Evolutionary conservation across 2,888 invertebrate genomes (phyloP).

Genomic region (Zygogramma bicolorata): DNA sequence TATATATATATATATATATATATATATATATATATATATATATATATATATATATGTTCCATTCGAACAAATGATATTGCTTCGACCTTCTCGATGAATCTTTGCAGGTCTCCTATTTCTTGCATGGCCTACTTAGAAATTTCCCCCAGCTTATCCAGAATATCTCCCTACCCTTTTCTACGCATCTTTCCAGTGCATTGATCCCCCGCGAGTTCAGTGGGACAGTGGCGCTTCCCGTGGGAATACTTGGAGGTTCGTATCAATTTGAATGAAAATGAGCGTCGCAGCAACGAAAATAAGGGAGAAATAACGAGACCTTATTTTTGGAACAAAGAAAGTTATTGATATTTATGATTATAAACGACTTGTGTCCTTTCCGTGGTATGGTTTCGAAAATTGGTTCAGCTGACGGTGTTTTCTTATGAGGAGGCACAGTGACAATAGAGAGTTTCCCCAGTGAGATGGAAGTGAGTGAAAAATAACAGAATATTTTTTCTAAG

Average conservation of each 20-base stretch:
- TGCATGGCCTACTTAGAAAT: neutral
- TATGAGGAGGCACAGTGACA: no score
- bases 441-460: no score
- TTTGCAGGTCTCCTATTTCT: neutral
- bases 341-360: slow-evolving; percentile 18
- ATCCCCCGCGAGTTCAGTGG: slow-evolving; percentile 32
- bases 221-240: slow-evolving; percentile 30
- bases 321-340: slow-evolving; percentile 13
- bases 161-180: neutral
- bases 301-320: slow-evolving; percentile 18
- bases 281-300: slow-evolving; percentile 19
- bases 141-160: neutral
- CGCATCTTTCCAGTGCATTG: slow-evolving; percentile 27
- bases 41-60: no score
- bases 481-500: no score
- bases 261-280: slow-evolving; percentile 31
- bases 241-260: slow-evolving; percentile 16
- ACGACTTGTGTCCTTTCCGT: neutral
- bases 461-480: no score
- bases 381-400: slow-evolving; percentile 13
- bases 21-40: no score
- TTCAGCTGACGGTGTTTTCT: slow-evolving; percentile 5
- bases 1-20: no score
- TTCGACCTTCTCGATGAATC: no score
- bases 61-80: no score